Percentiles rank a stretch among this genome's conserved stretches.
Evolutionary conservation across 1,140 invertebrate species (phyloP).

Genomic region (Agraylea sexmaculata): DNA sequence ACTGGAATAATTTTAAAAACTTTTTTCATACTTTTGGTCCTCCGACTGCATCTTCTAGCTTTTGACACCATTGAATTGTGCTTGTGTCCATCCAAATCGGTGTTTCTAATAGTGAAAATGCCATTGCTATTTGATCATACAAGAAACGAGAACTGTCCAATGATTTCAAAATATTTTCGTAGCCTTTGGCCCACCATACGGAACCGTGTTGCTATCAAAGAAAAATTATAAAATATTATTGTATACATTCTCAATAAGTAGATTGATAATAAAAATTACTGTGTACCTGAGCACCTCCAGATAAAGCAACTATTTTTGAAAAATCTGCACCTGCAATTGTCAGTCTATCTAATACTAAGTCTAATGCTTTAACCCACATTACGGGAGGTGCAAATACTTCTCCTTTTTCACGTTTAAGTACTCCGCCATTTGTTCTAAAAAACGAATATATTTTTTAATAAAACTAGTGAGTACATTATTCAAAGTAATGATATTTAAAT

Average conservation of each 20-base stretch:
- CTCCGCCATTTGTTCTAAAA: conserved; percentile 68
- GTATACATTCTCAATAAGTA: conserved; percentile 7
- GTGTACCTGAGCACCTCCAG: conserved; percentile 79
- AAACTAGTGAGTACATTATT: background rate
- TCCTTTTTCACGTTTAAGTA: conserved; percentile 48
- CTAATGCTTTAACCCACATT: conserved; percentile 93
- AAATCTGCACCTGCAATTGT: conserved; percentile 73
- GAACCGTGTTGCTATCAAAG: conserved; percentile 84
- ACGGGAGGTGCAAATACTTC: conserved; percentile 68
- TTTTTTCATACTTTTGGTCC: conserved; percentile 60
- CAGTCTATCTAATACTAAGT: conserved; percentile 79
- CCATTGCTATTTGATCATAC: conserved; percentile 66
- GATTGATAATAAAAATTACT: conserved; percentile 9
- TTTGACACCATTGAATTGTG: conserved; percentile 65
- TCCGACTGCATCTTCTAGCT: conserved; percentile 69
- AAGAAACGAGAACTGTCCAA: conserved; percentile 66
- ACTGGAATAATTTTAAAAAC: too few relatives aligned
- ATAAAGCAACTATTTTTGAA: conserved; percentile 66
- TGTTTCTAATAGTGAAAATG: conserved; percentile 69
- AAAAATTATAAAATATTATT: conserved; percentile 1
- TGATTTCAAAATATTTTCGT: conserved; percentile 47
- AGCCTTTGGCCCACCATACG: conserved; percentile 81
- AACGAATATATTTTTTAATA: conserved; percentile 11
- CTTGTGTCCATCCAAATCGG: conserved; percentile 97
- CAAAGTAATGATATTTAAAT: conserved; percentile 3